Base-by-base conservation (phyloP, 2,797 vertebrate species). In the Trematomus bernacchii region DNA sequence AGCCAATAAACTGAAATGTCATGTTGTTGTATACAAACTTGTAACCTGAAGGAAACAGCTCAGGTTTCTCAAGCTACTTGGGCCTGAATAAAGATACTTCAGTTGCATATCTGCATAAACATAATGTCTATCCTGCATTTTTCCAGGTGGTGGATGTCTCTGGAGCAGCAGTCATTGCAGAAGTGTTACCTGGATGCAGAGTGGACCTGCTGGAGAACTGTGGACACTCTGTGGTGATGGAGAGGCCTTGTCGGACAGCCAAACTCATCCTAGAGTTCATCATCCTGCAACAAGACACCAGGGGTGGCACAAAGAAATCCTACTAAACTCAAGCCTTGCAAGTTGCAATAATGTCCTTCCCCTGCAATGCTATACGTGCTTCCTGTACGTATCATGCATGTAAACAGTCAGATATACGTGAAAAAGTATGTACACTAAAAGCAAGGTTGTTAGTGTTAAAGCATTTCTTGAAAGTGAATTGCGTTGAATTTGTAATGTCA, bases 191-290 rank as follows among this genome's bases (percentile, higher is more conserved):
- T 0, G 92, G 92, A 61, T 97, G 97, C 92, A 96, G 95, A 1
- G 95, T 98, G 73, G 96, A 99, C 78, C 91, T 99, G 83, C 93
- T 99, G 91, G 98, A 99, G 77, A 99, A 97, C 92, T 99, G 98
- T 6, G 98, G 98, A 14, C 98, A 99, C 93, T 96, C 96, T 0
- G 97, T 99, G 88, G 96, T 96, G 62, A 96, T 99, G 96, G 98
- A 99, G 86, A 95, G 95, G 80, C 98, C 98, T 5, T 93, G 96
- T 64, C 96, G 96, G 83, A 97, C 96, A 0, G 98, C 98, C 81
- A 99, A 96, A 85, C 97, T 99, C 81, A 95, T 99, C 18, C 77
- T 97, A 46, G 97, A 99, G 77, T 99, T 99, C 64, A 93, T 98
- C 71, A 94, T 96, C 0, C 84, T 93, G 72, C 93, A 97, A 90